phyloP scores from a whole-genome alignment of 2,113 vertebrate species.

The Cephalopterus ornatus region DNA sequence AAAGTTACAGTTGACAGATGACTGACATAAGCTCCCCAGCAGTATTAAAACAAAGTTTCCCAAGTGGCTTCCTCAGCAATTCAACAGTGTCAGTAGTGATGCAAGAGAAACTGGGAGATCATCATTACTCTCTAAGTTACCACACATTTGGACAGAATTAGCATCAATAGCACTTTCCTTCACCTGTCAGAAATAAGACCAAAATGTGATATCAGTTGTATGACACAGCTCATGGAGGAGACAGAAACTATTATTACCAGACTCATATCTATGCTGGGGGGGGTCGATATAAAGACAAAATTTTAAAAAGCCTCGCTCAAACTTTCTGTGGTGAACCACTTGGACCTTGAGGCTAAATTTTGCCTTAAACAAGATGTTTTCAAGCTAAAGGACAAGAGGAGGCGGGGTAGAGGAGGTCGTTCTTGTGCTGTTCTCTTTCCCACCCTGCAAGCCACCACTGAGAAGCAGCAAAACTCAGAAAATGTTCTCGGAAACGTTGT shows the following conservation, averaged over 20 bases:
- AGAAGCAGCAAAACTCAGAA: neutral
- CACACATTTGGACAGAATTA: neutral
- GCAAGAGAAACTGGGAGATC: neutral
- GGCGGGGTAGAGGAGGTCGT: rapidly evolving
- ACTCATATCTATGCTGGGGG: neutral
- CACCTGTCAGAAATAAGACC: neutral
- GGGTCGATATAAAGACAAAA: neutral
- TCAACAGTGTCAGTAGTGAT: neutral
- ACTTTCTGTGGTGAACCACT: neutral
- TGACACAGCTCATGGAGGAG: neutral
- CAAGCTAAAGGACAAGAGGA: neutral
- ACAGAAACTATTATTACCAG: neutral
- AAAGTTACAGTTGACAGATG: neutral
- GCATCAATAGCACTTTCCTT: neutral
- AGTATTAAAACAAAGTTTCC: neutral
- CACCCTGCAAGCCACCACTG: neutral
- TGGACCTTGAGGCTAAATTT: rapidly evolving
- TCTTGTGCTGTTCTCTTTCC: neutral
- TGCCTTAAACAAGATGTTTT: neutral
- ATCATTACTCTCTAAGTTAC: neutral
- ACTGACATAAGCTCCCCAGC: neutral
- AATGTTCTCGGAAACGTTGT: neutral
- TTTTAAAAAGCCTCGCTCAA: neutral
- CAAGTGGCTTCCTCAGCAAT: neutral
- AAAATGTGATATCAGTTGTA: neutral